Evolutionary conservation across 2,113 vertebrate genomes (phyloP).

Genomic region (Haplochromis vanheusdeni): DNA sequence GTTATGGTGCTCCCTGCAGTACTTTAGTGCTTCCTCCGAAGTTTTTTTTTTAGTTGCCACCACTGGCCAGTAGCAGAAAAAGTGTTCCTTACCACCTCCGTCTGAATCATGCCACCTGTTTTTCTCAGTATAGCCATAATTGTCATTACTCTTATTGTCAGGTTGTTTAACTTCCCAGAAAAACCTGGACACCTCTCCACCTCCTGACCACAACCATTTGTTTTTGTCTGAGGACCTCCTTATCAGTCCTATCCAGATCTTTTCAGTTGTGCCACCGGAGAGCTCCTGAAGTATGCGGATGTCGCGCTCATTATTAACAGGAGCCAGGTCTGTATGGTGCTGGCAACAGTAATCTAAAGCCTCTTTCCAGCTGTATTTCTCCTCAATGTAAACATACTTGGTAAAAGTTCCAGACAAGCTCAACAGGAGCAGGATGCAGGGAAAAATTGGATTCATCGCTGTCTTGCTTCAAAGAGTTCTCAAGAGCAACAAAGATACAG

Average conservation of each 20-base stretch:
- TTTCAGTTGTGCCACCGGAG: background rate
- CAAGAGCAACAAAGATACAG: background rate
- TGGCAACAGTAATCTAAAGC: background rate
- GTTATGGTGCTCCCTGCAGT: background rate
- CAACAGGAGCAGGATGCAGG: background rate
- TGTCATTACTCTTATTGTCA: background rate
- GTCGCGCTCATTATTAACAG: background rate
- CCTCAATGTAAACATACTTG: background rate
- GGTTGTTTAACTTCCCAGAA: accelerated
- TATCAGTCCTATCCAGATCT: constrained; percentile 1
- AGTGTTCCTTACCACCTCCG: accelerated
- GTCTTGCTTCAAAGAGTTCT: background rate
- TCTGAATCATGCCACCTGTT: background rate
- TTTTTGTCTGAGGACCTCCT: accelerated
- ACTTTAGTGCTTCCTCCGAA: background rate
- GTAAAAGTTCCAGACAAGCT: background rate
- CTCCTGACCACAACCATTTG: constrained; percentile 28
- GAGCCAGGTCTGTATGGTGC: constrained; percentile 19
- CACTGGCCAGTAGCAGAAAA: constrained; percentile 2
- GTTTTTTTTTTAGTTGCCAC: background rate
- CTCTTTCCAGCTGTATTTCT: accelerated
- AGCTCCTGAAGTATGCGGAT: accelerated
- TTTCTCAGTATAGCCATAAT: accelerated
- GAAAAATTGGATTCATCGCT: background rate
- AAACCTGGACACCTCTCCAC: background rate